Evolutionary conservation across 2,797 vertebrate species (phyloP).

Genomic region (Sebastes oblongus): DNA sequence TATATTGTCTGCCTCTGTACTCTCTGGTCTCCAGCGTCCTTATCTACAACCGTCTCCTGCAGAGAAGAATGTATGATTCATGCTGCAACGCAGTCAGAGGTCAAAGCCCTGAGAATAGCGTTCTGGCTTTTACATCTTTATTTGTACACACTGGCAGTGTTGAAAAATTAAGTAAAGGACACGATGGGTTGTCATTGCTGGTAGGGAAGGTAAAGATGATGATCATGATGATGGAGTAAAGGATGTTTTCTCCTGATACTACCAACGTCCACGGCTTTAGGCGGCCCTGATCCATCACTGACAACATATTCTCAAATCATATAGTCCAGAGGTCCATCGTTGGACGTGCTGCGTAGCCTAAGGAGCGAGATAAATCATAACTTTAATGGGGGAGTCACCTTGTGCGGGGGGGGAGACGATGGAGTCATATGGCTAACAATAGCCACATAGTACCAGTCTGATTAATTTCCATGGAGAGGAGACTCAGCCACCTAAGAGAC

Average conservation of each 20-base stretch:
- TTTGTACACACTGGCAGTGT: not conserved
- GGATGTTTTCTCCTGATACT: slow-evolving; percentile 22
- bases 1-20: slow-evolving; percentile 26
- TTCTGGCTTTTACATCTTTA: not conserved
- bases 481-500: slow-evolving; percentile 64
- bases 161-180: not conserved
- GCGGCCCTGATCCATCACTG: slow-evolving; percentile 47
- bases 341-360: not conserved
- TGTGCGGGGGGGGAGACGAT: slow-evolving; percentile 17
- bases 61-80: slow-evolving; percentile 47
- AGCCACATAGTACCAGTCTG: slow-evolving; percentile 42
- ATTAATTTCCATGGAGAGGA: slow-evolving; percentile 67
- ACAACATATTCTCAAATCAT: slow-evolving; percentile 8
- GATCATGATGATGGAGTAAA: not conserved
- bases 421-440: slow-evolving; percentile 56
- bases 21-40: slow-evolving; percentile 32
- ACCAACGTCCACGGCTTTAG: not conserved
- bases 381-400: slow-evolving; percentile 39
- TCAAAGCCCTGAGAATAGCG: not conserved
- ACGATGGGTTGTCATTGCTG: not conserved
- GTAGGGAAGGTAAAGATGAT: not conserved
- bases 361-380: slow-evolving; percentile 31
- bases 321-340: not conserved
- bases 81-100: slow-evolving; percentile 35
- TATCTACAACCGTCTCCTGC: slow-evolving; percentile 30